Evolutionary conservation across 2,888 invertebrate species (phyloP).

Genomic region (Lepetodrilus schrolli): DNA sequence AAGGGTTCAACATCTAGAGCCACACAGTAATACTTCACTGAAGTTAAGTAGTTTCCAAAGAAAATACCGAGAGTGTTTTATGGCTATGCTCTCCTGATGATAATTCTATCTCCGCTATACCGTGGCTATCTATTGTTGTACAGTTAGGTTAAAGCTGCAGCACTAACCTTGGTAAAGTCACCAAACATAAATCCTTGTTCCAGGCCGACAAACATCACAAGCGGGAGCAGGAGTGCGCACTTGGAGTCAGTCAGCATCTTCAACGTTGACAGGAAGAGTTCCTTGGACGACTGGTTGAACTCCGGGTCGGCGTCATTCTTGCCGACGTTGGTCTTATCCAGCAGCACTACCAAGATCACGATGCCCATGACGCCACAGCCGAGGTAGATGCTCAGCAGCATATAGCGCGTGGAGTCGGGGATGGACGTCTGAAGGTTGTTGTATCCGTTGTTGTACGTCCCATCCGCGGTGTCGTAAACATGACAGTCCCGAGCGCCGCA

Average conservation of each 20-base stretch:
- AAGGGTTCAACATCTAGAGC: no score
- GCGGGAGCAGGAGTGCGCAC: slow-evolving; percentile 67
- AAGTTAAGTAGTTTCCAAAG: no score
- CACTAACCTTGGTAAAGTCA: slow-evolving; percentile 73
- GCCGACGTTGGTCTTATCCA: slow-evolving; percentile 60
- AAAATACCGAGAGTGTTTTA: no score
- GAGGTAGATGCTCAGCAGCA: slow-evolving; percentile 67
- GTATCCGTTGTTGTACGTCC: slow-evolving; percentile 37
- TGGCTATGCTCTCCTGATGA: no score
- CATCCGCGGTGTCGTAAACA: slow-evolving; percentile 42
- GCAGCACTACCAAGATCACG: slow-evolving; percentile 59
- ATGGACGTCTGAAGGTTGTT: slow-evolving; percentile 43
- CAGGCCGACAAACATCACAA: slow-evolving; percentile 70
- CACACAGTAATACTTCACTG: no score
- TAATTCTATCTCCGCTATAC: no score
- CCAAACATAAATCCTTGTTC: slow-evolving; percentile 73
- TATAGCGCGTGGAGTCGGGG: slow-evolving; percentile 56
- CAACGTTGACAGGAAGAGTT: slow-evolving; percentile 64
- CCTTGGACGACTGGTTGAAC: slow-evolving; percentile 54
- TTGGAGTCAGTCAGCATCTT: slow-evolving; percentile 68
- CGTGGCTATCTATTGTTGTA: no score
- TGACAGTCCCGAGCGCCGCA: slow-evolving; percentile 59
- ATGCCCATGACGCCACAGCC: slow-evolving; percentile 68
- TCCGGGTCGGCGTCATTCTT: slow-evolving; percentile 49
- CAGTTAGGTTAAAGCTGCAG: no score